These are phyloP conservation scores for Philaethria dido DNA, from an alignment of 2,888 invertebrate species.

Conservation along the genomic window DNA sequence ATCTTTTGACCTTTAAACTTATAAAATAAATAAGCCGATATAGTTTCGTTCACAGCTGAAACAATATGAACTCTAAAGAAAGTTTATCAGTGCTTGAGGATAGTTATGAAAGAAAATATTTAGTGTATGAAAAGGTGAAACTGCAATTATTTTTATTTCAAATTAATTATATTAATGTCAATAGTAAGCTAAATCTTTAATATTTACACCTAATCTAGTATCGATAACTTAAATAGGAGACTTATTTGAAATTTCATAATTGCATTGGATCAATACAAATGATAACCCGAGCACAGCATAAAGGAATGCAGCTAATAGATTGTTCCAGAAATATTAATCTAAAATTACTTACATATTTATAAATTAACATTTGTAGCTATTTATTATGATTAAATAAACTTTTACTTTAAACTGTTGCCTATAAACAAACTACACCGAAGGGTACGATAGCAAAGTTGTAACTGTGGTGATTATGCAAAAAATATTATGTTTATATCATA, in stretches of 20 bases:
- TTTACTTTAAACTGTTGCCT: background rate
- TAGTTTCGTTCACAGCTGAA: conserved; percentile 23
- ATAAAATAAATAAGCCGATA: conserved; percentile 33
- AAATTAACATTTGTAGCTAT: background rate
- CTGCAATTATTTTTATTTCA: too few species aligned
- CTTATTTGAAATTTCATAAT: background rate
- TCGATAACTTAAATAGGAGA: background rate
- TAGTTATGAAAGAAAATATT: background rate
- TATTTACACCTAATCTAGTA: too few species aligned
- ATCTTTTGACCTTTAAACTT: conserved; percentile 39
- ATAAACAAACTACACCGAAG: conserved; percentile 33
- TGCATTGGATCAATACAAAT: background rate
- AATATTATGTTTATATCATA: conserved; percentile 63
- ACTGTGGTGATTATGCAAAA: conserved; percentile 57
- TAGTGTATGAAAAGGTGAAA: background rate
- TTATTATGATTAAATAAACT: background rate
- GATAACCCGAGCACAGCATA: background rate
- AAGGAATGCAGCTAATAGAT: background rate
- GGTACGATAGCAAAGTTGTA: conserved; percentile 49
- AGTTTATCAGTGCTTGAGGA: background rate
- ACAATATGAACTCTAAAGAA: conserved; percentile 13
- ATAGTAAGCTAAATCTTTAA: too few species aligned
- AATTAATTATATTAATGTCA: too few species aligned
- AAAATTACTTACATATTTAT: background rate
- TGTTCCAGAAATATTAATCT: background rate